Base-by-base conservation (phyloP, 2,797 vertebrate genomes). In the Varecia variegata region DNA sequence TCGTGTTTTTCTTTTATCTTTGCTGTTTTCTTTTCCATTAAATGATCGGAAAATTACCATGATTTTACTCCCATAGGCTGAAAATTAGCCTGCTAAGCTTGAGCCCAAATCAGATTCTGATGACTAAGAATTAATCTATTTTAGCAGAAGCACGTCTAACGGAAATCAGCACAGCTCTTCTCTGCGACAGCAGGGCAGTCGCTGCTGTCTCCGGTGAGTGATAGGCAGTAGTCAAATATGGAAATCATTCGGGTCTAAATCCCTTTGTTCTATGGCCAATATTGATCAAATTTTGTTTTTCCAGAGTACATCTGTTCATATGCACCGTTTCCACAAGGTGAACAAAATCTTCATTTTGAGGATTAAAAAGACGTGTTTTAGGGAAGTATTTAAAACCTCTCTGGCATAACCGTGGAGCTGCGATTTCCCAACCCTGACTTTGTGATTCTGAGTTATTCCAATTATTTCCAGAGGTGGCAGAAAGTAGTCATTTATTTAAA, bases 101-200 rank as follows among this genome's bases (percentile, higher is more conserved):
- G 45, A 71, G 70, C 35, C 67, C 88, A 93, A 87, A 92, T 95
- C 95, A 90, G 52, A 94, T 82, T 83, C 56, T 56, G 88, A 97
- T 91, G 88, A 96, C 81, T 89, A 90, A 92, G 81, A 96, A 95
- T 96, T 90, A 88, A 96, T 95, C 84, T 93, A 76, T 95, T 94
- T 89, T 95, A 73, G 35, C 0, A 2, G 83, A 76, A 97, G 82
- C 76, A 7, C 47, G 83, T 83, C 87, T 87, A 93, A 79, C 1
- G 0, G 52, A 95, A 97, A 90, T 86, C 91, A 73, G 77, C n/a
- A 32, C 6, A 47, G 71, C 35, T 83, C 73, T 88, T 71, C 76
- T 58, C 68, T 58, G 45, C 52, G 70, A 47, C 32, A 21, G 88
- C 43, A n/a, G 68, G 81, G 77, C 3, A 11, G 83, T 38, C 0